Conservation (phyloP, 2,888 invertebrate species). For the Arge pagana region DNA sequence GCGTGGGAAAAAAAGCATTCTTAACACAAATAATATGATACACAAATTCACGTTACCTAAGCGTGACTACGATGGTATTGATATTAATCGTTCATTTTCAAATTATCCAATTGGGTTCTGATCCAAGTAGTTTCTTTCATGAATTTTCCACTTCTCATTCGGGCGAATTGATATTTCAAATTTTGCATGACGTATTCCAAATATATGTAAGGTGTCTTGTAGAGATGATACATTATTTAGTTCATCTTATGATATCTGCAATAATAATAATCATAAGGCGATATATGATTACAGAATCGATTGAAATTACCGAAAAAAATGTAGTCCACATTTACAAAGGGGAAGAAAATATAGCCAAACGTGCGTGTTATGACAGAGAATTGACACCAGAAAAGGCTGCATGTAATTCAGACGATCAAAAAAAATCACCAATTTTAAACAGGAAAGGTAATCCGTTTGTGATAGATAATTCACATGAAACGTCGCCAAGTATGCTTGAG, state of each 20-base stretch:
- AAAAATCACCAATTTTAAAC: constrained; percentile 35
- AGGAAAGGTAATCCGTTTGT: constrained; percentile 41
- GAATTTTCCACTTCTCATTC: too few relatives aligned
- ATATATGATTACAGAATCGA: too few relatives aligned
- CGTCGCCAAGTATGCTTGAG: constrained; percentile 47
- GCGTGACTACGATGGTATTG: constrained; percentile 32
- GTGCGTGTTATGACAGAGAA: neutral
- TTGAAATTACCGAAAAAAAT: neutral
- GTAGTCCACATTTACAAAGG: constrained; percentile 18
- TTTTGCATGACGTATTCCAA: constrained; percentile 40
- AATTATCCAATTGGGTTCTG: neutral
- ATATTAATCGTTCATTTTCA: neutral
- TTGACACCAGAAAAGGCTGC: constrained; percentile 1
- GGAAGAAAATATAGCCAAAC: constrained; percentile 20
- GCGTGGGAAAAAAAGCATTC: constrained; percentile 50
- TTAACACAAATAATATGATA: constrained; percentile 39
- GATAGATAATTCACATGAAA: constrained; percentile 31
- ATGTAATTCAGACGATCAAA: constrained; percentile 14
- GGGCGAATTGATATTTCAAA: too few relatives aligned
- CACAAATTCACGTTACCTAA: constrained; percentile 34
- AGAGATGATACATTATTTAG: too few relatives aligned
- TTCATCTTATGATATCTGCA: too few relatives aligned
- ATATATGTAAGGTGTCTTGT: too few relatives aligned
- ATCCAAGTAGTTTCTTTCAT: neutral
- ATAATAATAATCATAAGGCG: too few relatives aligned